Conservation (phyloP, 1,140 invertebrate genomes). For the Diorhabda carinulata region DNA sequence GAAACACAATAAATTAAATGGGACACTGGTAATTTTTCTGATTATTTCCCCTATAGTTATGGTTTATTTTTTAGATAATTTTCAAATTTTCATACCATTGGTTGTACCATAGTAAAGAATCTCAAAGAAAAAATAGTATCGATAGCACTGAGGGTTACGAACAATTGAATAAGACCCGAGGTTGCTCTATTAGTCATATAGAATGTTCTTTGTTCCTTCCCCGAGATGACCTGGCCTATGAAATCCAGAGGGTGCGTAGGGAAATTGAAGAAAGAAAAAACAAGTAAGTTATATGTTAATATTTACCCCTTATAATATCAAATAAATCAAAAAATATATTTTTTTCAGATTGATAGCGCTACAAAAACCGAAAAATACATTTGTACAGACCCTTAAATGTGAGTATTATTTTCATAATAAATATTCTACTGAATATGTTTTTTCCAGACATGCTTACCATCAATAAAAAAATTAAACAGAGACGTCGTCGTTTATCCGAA, state of each 20-base stretch:
- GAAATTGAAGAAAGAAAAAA: conserved; percentile 28
- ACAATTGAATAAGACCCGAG: not conserved
- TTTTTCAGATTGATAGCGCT: conserved; percentile 17
- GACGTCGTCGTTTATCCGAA: not conserved
- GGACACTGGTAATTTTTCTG: too few relatives aligned
- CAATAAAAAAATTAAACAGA: conserved; percentile 7
- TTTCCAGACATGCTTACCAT: conserved; percentile 15
- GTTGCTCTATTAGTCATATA: conserved; percentile 9
- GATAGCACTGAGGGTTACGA: not conserved
- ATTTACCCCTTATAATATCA: too few relatives aligned
- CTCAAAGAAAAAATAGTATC: conserved; percentile 5
- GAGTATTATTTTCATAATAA: conserved; percentile 3
- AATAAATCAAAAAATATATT: not conserved
- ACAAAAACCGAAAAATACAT: conserved; percentile 21
- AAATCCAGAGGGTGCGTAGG: conserved; percentile 17
- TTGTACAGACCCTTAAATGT: conserved; percentile 30
- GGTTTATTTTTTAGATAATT: conserved; percentile 15
- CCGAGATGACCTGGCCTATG: conserved; percentile 25
- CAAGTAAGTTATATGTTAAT: conserved; percentile 8
- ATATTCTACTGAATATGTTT: not conserved
- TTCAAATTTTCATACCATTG: conserved; percentile 25
- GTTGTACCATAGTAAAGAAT: conserved; percentile 20
- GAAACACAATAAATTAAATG: too few relatives aligned
- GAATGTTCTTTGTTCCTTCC: conserved; percentile 28
- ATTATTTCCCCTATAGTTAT: too few relatives aligned